Base-by-base conservation (phyloP, 2,113 vertebrate species). In the Macrotis lagotis region DNA sequence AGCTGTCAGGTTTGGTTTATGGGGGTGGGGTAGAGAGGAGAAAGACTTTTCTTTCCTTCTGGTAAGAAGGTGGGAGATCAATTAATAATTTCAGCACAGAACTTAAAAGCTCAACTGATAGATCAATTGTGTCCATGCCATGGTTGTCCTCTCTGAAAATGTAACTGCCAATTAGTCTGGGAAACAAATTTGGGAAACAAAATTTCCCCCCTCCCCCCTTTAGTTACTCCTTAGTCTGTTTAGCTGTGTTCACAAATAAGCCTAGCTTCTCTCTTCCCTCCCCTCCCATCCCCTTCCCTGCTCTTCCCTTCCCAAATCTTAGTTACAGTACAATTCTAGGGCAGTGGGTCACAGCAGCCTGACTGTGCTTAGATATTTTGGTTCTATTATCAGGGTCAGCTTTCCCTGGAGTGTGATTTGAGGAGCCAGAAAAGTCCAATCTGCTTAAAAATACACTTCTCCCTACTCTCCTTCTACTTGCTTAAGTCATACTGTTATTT, bases 401-500 rank as follows among this genome's bases (percentile, higher is more conserved):
- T 48, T 93, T 91, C 22, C 3, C 1, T 59, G 51, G 37, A 25
- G 37, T 52, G 55, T 9, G 66, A 83, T 83, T 83, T 83, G 66
- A 83, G 66, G 66, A n/a, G 37, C 66, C 66, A 44, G 66, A 19
- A 2, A 83, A 44, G 19, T 83, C n/a, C 44, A n/a, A 83, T n/a
- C 66, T 83, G 66, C 66, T 90, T 11, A 37, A 95, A 88, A 8
- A 0, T 59, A 51, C 24, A 28, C 48, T 95, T 95, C 37, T 55
- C n/a, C 91, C 47, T 26, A 31, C 22, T 31, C 19, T 24, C 28
- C 49, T 52, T 48, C 25, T 50, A 74, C 2, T 22, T 95, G 89
- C 90, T 93, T 88, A 89, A 94, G 90, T 89, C 37, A 90, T 91
- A 89, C 50, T 44, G 88, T 88, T 89, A 66, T 53, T 31, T 3